phyloP scores from a whole-genome alignment of 2,113 vertebrate species.

The Phalacrocorax brasilianus region DNA sequence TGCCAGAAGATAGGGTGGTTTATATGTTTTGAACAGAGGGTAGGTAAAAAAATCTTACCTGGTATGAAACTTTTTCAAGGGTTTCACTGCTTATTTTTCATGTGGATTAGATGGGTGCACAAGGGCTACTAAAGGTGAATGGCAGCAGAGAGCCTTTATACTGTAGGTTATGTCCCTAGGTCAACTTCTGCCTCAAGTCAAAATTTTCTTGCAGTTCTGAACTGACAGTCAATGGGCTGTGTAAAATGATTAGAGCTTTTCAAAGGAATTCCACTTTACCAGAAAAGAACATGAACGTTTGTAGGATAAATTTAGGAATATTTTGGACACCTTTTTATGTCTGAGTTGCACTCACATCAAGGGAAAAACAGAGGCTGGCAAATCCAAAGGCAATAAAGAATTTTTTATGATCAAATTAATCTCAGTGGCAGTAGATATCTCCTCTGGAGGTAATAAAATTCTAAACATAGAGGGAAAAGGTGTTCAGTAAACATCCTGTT shows the following conservation, averaged over 20 bases:
- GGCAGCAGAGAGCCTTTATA: neutral
- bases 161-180: neutral
- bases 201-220: neutral
- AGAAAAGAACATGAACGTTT: neutral
- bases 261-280: neutral
- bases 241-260: neutral
- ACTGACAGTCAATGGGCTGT: rapidly evolving
- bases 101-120: neutral
- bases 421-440: neutral
- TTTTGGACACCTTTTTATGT: neutral
- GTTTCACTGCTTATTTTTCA: neutral
- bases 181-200: neutral
- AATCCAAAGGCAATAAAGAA: neutral
- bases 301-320: neutral
- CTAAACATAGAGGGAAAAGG: neutral
- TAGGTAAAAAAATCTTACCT: neutral
- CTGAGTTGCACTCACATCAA: neutral
- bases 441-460: neutral
- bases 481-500: neutral
- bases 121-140: neutral
- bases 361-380: neutral
- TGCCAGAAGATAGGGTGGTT: neutral
- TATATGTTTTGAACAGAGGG: neutral
- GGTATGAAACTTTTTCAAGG: neutral
- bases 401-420: neutral